Evolutionary conservation across 2,888 invertebrate species (phyloP), one percentile per base, ranked within the genome.

Genomic region (Shargacucullia verbasci): DNA sequence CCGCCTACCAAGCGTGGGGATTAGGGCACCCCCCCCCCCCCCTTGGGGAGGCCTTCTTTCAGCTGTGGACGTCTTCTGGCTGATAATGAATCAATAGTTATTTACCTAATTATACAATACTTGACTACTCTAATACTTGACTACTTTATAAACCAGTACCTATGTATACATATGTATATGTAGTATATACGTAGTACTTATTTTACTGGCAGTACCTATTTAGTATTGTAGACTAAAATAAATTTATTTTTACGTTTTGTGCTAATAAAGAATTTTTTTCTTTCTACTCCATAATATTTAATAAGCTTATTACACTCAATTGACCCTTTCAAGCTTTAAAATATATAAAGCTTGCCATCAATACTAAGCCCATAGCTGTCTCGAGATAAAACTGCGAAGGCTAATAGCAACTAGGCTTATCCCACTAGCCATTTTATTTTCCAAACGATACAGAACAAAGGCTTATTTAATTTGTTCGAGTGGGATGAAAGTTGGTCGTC

Each of bases 401-500:
- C 15, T 56, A 48, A 59, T 66, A 38, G 40, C 31, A 56, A 47
- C 37, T 50, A 46, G 41, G 58, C 44, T 69, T 60, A 64, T 27
- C 15, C 37, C 3, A 39, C 8, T 43, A 29, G 40, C 14, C 40
- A 20, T 64, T 58, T 61, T 56, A 61, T 67, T 59, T 69, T 58
- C 48, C 46, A 59, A 71, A 73, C 68, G 59, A 65, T 75, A 57
- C 63, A 69, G 38, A 63, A 60, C 33, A 48, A 59, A 63, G 69
- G 58, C 60, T 73, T 54, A 67, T 49, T 69, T 66, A 59, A 68
- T 71, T 59, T 67, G 70, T 60, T 29, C 31, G 66, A 73, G 48
- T 33, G 62, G 55, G 67, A 70, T 5, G 34, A 44, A 31, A 15
- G 33, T 37, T 13, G 44, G 58, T 54, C 40, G 37, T 72, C 73